These are phyloP conservation scores for Cerastoderma edule DNA, from an alignment of 2,888 invertebrate species.

Conservation along the genomic window DNA sequence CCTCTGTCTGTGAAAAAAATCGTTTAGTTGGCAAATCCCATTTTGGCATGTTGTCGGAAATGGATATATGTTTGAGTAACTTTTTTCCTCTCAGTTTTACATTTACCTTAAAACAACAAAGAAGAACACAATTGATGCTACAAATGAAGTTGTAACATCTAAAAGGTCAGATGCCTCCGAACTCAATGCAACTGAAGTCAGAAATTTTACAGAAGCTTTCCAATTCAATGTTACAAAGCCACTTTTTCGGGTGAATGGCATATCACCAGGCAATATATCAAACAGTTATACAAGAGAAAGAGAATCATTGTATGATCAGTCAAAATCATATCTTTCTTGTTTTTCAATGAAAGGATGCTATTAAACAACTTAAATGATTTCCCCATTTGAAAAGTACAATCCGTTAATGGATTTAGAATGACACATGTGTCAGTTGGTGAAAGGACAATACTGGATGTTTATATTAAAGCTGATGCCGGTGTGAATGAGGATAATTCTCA, in stretches of 20 bases:
- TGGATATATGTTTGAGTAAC: not conserved
- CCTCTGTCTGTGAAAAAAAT: not conserved
- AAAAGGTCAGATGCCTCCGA: too few species aligned
- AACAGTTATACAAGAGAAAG: not conserved
- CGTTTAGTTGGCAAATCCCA: not conserved
- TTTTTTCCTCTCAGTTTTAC: not conserved
- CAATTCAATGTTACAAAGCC: not conserved
- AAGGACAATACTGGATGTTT: not conserved
- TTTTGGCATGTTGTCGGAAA: not conserved
- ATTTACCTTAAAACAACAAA: not conserved
- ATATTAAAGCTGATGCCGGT: not conserved
- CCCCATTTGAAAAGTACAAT: not conserved
- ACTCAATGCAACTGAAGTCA: not conserved
- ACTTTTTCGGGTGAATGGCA: not conserved
- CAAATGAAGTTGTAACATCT: too few species aligned
- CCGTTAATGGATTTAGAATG: not conserved
- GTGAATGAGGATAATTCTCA: not conserved
- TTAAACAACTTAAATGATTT: not conserved
- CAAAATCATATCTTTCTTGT: not conserved
- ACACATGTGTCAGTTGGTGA: not conserved
- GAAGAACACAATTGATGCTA: not conserved
- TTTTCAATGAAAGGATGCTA: not conserved
- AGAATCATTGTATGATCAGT: not conserved
- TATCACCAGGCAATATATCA: not conserved
- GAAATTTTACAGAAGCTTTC: not conserved